Evolutionary conservation across 2,888 invertebrate genomes (phyloP).

Genomic region (Hypercompe scribonia): DNA sequence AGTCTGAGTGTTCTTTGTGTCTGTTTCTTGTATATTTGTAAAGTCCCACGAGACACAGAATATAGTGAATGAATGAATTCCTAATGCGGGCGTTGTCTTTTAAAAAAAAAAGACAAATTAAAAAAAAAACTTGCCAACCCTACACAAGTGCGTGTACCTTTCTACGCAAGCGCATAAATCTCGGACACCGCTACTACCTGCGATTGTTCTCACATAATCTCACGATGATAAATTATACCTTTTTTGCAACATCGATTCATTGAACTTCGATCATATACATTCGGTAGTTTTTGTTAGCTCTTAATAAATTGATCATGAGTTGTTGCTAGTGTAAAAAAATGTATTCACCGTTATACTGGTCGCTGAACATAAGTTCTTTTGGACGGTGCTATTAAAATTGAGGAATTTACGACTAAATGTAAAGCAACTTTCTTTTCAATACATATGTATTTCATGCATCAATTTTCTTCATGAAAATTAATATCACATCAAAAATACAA

Average conservation of each 20-base stretch:
- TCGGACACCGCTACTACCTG: constrained; percentile 30
- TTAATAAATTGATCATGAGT: constrained; percentile 41
- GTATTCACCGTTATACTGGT: constrained; percentile 36
- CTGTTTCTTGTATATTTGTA: too few species aligned
- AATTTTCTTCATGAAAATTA: background rate
- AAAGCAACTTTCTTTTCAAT: background rate
- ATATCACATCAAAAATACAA: background rate
- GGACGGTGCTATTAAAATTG: background rate
- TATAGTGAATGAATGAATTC: too few species aligned
- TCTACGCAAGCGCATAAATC: constrained; percentile 43
- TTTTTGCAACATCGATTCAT: constrained; percentile 48
- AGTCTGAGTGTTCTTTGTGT: too few species aligned
- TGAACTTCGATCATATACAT: constrained; percentile 39
- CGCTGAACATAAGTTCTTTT: constrained; percentile 31
- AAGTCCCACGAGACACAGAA: too few species aligned
- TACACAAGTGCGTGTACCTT: constrained; percentile 35
- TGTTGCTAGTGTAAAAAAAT: constrained; percentile 22
- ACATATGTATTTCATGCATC: background rate
- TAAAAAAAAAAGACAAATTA: too few species aligned
- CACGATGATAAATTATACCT: constrained; percentile 48
- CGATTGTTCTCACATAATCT: constrained; percentile 52
- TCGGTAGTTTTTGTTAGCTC: constrained; percentile 35
- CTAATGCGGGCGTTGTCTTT: too few species aligned
- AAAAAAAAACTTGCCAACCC: constrained; percentile 29
- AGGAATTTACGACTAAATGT: constrained; percentile 2